Base-by-base conservation (phyloP, 2,797 vertebrate genomes). In the Tarsius wallacei region DNA sequence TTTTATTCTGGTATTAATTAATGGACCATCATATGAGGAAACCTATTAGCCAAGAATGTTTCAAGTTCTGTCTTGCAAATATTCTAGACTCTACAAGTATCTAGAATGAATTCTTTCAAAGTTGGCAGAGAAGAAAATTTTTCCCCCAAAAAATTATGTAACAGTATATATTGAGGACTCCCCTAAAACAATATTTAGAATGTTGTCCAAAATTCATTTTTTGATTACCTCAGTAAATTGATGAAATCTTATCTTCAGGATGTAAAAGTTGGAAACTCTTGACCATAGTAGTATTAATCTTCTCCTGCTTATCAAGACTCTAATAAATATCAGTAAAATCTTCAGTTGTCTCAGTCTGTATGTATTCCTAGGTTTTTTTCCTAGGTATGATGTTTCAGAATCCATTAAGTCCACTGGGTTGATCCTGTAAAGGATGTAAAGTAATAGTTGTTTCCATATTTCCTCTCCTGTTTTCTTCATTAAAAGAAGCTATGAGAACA, bases 401-500 rank as follows among this genome's bases (percentile, higher is more conserved):
- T 92, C 4, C 16, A n/a, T 0, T 91, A 28, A 89, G 14, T 78
- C n/a, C 26, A 49, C 14, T 74, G 0, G 19, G 21, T 77, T 89
- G n/a, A 31, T 28, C 78, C n/a, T 70, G 16, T 49, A 71, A 66
- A 96, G n/a, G 53, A 21, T 0, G 3, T 15, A 57, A 78, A 77
- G 21, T 78, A 76, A 55, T 49, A 83, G 12, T 91, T 21, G 64
- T 87, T 94, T 91, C 31, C 36, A 21, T 70, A 73, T 93, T 92
- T 86, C 6, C 12, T 93, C 5, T 93, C 76, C 49, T 82, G 1
- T 76, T 83, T 96, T 77, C 7, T 36, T 59, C 55, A 51, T 53
- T 59, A 26, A 87, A 91, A 87, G 51, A 93, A 93, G 92, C 87
- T 70, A 70, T 64, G 31, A 77, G 80, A 71, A 47, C 33, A 21